These are phyloP conservation scores for Heliconius charithonia DNA, from an alignment of 2,888 invertebrate genomes.

Conservation along the genomic window DNA sequence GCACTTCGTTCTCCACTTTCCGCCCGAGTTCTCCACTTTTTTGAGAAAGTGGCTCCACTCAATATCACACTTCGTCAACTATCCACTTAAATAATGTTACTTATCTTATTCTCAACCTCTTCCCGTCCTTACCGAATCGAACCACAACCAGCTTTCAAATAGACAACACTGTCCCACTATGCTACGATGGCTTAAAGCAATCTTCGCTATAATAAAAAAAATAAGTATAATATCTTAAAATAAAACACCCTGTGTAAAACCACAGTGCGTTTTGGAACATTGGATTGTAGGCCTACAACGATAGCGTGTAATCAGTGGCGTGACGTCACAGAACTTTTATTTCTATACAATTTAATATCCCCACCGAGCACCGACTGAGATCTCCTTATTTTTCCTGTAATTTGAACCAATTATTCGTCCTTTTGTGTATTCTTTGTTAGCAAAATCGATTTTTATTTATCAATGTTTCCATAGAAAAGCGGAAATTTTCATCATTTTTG, in stretches of 20 bases:
- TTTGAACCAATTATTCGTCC: conserved; percentile 16
- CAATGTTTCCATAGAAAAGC: background rate
- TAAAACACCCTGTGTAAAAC: conserved; percentile 52
- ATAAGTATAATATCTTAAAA: background rate
- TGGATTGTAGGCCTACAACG: conserved; percentile 47
- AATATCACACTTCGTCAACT: no score
- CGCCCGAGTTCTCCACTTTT: no score
- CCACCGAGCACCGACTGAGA: background rate
- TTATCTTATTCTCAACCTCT: no score
- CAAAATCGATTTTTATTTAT: background rate
- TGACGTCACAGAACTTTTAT: conserved; percentile 37
- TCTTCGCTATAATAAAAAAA: background rate
- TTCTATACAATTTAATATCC: conserved; percentile 30
- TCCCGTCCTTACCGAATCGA: no score
- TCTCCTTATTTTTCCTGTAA: conserved; percentile 29
- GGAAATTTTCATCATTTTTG: conserved; percentile 3
- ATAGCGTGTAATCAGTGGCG: conserved; percentile 47
- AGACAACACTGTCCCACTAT: no score
- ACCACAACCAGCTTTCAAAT: background rate
- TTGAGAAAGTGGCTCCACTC: background rate
- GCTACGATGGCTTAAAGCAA: no score
- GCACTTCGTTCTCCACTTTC: background rate
- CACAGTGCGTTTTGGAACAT: conserved; percentile 44
- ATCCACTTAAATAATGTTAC: no score
- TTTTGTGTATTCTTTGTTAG: conserved; percentile 3